Conservation (phyloP, 2,888 invertebrate genomes). For the Lottia scabra region DNA sequence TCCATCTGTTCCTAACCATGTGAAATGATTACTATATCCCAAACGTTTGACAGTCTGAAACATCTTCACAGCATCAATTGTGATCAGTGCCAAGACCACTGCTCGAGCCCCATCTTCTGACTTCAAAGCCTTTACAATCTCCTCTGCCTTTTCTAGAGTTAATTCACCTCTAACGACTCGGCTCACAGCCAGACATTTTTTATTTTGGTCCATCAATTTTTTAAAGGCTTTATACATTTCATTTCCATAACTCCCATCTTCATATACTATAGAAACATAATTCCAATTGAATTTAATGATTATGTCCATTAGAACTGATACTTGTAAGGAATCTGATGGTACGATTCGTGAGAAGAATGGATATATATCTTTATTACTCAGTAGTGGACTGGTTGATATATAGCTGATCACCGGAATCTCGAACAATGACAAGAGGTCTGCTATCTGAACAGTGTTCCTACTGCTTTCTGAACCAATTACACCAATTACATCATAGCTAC, state of each 20-base stretch:
- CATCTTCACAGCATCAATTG: constrained; percentile 20
- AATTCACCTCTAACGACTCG: constrained; percentile 11
- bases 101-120: constrained; percentile 14
- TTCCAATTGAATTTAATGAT: constrained; percentile 33
- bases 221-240: constrained; percentile 17
- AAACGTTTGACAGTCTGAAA: constrained; percentile 22
- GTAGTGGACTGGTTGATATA: constrained; percentile 27
- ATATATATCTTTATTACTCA: constrained; percentile 24
- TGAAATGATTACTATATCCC: constrained; percentile 26
- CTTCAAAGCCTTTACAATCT: constrained; percentile 13
- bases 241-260: constrained; percentile 30
- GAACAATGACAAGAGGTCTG: constrained; percentile 33
- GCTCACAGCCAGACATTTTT: constrained; percentile 23
- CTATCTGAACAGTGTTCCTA: constrained; percentile 29
- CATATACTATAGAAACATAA: constrained; percentile 34
- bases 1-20: constrained; percentile 44
- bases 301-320: constrained; percentile 27
- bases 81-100: constrained; percentile 24
- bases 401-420: constrained; percentile 38
- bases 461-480: constrained; percentile 38
- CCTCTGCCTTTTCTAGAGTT: constrained; percentile 17
- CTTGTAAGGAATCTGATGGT: constrained; percentile 33
- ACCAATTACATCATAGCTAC: constrained; percentile 27
- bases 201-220: not conserved
- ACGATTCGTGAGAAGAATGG: constrained; percentile 36